Evolutionary conservation across 2,113 vertebrate genomes (phyloP).

Genomic region (Sigmodon hispidus): DNA sequence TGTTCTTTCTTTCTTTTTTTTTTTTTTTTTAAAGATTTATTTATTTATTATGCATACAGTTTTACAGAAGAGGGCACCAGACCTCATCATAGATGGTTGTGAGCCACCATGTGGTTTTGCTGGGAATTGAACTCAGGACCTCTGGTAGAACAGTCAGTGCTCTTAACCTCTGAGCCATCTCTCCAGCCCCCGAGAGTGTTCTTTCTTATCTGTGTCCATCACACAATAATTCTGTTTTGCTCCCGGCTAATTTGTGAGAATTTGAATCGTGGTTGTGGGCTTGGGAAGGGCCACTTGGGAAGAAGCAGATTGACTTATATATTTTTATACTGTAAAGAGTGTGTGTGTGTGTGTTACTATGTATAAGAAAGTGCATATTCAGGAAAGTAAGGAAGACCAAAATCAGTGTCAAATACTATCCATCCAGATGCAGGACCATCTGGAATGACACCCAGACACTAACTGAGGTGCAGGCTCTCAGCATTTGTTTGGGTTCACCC

Average conservation of each 20-base stretch:
- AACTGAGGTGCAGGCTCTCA: neutral
- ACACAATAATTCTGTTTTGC: conserved; percentile 5
- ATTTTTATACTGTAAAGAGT: neutral
- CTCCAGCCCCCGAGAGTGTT: no score
- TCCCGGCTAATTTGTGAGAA: conserved; percentile 3
- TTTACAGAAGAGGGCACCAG: no score
- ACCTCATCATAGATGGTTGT: no score
- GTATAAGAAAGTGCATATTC: neutral
- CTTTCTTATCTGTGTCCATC: conserved; percentile 22
- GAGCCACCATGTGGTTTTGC: no score
- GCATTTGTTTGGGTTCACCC: neutral
- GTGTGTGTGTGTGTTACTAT: neutral
- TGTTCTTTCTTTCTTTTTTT: conserved; percentile 29
- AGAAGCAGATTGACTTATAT: conserved; percentile 1
- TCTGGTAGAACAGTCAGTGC: no score
- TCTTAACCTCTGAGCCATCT: no score
- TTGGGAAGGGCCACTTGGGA: neutral
- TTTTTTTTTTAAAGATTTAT: no score
- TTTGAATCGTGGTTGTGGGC: neutral
- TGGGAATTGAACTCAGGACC: no score
- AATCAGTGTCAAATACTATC: neutral
- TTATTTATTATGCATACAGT: no score
- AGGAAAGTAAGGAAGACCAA: neutral
- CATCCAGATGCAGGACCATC: neutral
- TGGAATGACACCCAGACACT: neutral